Evolutionary conservation across 2,888 invertebrate genomes (phyloP).

Genomic region (Drosophila pegasa): DNA sequence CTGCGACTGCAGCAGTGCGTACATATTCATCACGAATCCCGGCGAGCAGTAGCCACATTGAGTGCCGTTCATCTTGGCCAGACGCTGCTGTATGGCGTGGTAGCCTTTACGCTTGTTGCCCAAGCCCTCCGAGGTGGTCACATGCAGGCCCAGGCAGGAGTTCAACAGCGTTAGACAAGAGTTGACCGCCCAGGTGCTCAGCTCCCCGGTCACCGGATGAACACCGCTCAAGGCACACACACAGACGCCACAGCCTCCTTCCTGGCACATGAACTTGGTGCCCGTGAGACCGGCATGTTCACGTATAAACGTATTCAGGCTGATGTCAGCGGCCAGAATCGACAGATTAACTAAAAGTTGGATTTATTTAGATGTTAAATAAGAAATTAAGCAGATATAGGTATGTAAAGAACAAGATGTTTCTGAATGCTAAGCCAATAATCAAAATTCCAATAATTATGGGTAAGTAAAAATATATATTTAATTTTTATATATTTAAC

Average conservation of each 20-base stretch:
- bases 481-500: too few relatives aligned
- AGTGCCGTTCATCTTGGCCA: constrained; percentile 89
- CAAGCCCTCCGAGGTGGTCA: constrained; percentile 90
- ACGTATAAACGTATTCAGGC: constrained; percentile 87
- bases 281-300: constrained; percentile 87
- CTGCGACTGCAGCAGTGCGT: constrained; percentile 86
- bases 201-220: constrained; percentile 85
- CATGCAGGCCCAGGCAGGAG: constrained; percentile 88
- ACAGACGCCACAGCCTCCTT: constrained; percentile 89
- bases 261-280: constrained; percentile 89
- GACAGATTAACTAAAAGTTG: constrained; percentile 69
- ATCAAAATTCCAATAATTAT: too few relatives aligned
- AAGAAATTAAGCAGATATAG: not conserved
- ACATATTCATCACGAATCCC: constrained; percentile 92
- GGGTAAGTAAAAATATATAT: too few relatives aligned
- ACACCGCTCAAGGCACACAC: constrained; percentile 84
- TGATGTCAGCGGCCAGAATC: constrained; percentile 84
- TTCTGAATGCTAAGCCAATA: too few relatives aligned
- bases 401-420: not conserved
- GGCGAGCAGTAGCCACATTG: constrained; percentile 92
- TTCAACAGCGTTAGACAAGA: constrained; percentile 89
- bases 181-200: constrained; percentile 87
- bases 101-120: constrained; percentile 88
- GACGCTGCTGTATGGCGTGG: constrained; percentile 88
- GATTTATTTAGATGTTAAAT: not conserved